phyloP scores from a whole-genome alignment of 2,888 invertebrate genomes.

The Agrenia bidenticulata region DNA sequence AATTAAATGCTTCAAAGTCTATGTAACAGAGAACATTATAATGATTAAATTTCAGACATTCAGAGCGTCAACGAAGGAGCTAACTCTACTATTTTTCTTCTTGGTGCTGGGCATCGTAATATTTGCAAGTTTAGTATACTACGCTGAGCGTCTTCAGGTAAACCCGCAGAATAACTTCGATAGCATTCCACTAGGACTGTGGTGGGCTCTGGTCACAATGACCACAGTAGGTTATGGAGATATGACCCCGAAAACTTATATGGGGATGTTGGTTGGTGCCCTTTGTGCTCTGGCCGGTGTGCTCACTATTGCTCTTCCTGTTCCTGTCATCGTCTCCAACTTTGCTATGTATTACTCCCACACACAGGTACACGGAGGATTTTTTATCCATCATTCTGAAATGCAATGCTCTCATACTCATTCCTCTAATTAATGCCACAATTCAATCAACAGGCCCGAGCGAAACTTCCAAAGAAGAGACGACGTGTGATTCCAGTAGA shows the following conservation, averaged over 20 bases:
- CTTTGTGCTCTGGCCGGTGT: constrained; percentile 98
- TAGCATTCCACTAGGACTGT: constrained; percentile 93
- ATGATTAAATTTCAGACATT: constrained; percentile 64
- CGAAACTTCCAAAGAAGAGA: constrained; percentile 97
- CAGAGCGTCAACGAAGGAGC: constrained; percentile 94
- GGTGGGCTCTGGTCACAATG: constrained; percentile 97
- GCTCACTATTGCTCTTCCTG: constrained; percentile 96
- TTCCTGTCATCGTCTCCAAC: constrained; percentile 99
- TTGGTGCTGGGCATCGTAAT: constrained; percentile 96
- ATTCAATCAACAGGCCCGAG: constrained; percentile 72
- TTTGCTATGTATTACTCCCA: constrained; percentile 96
- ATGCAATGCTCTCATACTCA: neutral
- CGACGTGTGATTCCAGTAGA: constrained; percentile 95
- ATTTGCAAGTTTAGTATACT: constrained; percentile 96
- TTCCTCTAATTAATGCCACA: neutral
- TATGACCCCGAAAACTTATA: constrained; percentile 97
- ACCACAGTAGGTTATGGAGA: constrained; percentile 98
- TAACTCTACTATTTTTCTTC: constrained; percentile 95
- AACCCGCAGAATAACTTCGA: constrained; percentile 97
- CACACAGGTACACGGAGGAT: constrained; percentile 69
- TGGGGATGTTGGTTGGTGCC: constrained; percentile 82
- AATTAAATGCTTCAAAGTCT: neutral
- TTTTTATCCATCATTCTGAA: neutral
- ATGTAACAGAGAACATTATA: too few species aligned
- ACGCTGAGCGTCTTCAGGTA: constrained; percentile 93